phyloP scores from a whole-genome alignment of 2,888 invertebrate genomes.

The Ceriagrion tenellum region DNA sequence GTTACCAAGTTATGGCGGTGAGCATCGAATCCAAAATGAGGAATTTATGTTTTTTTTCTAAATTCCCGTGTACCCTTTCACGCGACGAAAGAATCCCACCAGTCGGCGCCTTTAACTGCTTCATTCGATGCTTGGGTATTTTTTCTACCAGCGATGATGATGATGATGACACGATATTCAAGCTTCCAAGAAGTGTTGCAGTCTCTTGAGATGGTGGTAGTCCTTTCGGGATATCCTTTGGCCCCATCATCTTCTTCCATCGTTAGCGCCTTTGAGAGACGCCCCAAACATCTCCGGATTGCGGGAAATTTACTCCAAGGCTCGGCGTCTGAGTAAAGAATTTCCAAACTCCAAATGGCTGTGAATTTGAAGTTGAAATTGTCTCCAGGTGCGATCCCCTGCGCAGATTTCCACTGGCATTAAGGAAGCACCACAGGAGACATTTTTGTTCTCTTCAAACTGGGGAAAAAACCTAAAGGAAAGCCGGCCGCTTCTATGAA shows the following conservation, averaged over 20 bases:
- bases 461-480: too few relatives aligned
- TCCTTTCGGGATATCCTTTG: not conserved
- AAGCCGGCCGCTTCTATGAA: too few relatives aligned
- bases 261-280: not conserved
- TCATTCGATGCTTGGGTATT: not conserved
- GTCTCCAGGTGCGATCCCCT: too few relatives aligned
- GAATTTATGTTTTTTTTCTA: not conserved
- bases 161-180: not conserved
- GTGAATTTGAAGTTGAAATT: not conserved
- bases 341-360: not conserved
- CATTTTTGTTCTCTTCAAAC: too few relatives aligned
- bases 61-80: not conserved
- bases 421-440: too few relatives aligned
- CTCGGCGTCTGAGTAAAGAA: not conserved
- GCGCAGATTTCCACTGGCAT: too few relatives aligned
- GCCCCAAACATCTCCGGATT: not conserved
- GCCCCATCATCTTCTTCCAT: not conserved
- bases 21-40: too few relatives aligned
- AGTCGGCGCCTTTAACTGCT: not conserved
- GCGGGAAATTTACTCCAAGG: too few relatives aligned
- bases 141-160: not conserved
- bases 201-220: not conserved
- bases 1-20: too few relatives aligned
- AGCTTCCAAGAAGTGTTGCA: not conserved
- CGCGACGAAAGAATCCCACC: too few relatives aligned